These are phyloP conservation scores for Eupithecia insigniata DNA, from an alignment of 2,888 invertebrate species.

Conservation along the genomic window DNA sequence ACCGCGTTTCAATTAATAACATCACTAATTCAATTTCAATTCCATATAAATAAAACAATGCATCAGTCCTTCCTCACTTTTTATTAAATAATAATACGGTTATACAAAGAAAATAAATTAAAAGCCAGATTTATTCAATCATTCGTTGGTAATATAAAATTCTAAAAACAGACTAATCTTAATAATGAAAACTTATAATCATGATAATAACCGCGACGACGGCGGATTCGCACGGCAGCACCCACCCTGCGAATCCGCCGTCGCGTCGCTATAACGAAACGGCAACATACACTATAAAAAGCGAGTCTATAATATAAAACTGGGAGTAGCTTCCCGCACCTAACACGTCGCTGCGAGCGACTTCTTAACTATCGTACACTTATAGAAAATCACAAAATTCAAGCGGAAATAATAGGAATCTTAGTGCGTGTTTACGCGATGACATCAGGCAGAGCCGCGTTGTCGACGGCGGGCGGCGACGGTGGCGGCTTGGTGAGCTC, in stretches of 20 bases:
- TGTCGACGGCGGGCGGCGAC: constrained; percentile 75
- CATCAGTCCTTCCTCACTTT: constrained; percentile 79
- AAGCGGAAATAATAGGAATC: constrained; percentile 83
- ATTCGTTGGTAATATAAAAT: constrained; percentile 84
- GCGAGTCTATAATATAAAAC: constrained; percentile 82
- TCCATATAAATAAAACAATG: constrained; percentile 80
- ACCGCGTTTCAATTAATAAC: constrained; percentile 58
- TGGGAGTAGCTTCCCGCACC: constrained; percentile 79
- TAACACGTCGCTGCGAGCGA: constrained; percentile 71
- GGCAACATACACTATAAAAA: constrained; percentile 77
- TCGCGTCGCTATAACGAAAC: constrained; percentile 53
- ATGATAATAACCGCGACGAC: constrained; percentile 67
- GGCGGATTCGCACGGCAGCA: constrained; percentile 43
- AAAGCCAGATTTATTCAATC: constrained; percentile 82
- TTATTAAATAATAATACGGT: constrained; percentile 83
- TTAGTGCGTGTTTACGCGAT: constrained; percentile 65
- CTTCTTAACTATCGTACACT: constrained; percentile 80
- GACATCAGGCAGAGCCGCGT: constrained; percentile 76
- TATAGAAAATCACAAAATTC: constrained; percentile 84
- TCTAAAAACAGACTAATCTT: constrained; percentile 80
- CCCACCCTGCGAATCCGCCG: constrained; percentile 42
- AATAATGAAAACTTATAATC: constrained; percentile 74
- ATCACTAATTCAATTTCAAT: constrained; percentile 62
- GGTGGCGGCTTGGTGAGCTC: constrained; percentile 75
- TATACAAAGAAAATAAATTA: constrained; percentile 84